These are phyloP conservation scores for Lissocephala sabroskyi DNA, from an alignment of 2,888 invertebrate genomes.

Conservation along the genomic window DNA sequence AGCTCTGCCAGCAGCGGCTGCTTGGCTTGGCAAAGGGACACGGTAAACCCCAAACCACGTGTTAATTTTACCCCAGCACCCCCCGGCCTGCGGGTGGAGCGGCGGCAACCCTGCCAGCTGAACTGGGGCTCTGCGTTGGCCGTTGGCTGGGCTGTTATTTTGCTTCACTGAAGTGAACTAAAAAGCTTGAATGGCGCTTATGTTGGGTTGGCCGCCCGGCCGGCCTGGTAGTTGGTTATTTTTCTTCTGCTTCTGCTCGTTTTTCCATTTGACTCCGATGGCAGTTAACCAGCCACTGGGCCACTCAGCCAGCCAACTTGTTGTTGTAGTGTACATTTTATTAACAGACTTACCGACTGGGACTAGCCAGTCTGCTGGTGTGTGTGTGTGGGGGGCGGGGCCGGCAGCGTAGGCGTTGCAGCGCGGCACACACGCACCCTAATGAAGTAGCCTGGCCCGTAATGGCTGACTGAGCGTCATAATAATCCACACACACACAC, in stretches of 20 bases:
- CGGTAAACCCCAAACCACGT: slow-evolving; percentile 58
- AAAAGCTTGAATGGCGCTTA: slow-evolving; percentile 61
- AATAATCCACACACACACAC: slow-evolving; percentile 40
- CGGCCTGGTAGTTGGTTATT: slow-evolving; percentile 10
- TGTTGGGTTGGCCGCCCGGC: slow-evolving; percentile 39
- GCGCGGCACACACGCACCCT: slow-evolving; percentile 49
- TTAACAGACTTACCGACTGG: slow-evolving; percentile 51
- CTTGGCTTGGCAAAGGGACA: slow-evolving; percentile 42
- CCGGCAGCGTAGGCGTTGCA: slow-evolving; percentile 11
- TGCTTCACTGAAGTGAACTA: slow-evolving; percentile 41
- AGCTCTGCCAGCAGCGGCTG: slow-evolving; percentile 35
- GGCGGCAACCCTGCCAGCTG: neutral
- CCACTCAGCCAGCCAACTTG: neutral
- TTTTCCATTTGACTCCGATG: slow-evolving; percentile 11
- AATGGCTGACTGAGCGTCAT: slow-evolving; percentile 57
- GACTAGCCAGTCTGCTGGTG: neutral
- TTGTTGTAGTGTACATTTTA: slow-evolving; percentile 13
- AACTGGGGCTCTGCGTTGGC: neutral
- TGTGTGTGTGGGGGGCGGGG: too few species aligned
- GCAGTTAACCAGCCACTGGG: neutral
- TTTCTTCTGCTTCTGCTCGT: slow-evolving; percentile 24
- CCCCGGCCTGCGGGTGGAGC: neutral
- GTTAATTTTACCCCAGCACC: slow-evolving; percentile 50
- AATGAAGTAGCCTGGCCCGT: slow-evolving; percentile 57
- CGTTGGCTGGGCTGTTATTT: slow-evolving; percentile 11